Base-by-base conservation (phyloP, 2,113 vertebrate genomes). In the Shinisaurus crocodilurus region DNA sequence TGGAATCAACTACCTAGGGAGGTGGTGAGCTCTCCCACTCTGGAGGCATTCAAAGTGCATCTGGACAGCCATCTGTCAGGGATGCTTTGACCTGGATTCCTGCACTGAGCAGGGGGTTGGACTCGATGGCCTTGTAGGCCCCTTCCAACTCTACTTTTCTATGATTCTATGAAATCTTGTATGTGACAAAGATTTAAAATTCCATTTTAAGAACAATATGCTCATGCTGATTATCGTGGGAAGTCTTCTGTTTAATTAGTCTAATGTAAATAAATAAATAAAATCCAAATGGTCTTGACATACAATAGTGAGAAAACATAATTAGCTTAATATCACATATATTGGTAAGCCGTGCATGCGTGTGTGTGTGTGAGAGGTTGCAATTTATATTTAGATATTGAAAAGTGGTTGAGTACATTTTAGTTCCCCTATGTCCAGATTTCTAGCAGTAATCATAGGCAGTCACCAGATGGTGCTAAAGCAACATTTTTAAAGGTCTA, bases 401-500 rank as follows among this genome's bases (percentile, higher is more conserved):
- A 50, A 29, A 70, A 70, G 13, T 77, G 2, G 27, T 65, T 40
- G n/a, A 50, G 3, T 50, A 29, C 25, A 74, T 15, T 74, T n/a
- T 63, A 27, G 20, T 32, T 63, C 37, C 37, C 1, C 8, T 18
- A 4, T 57, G 3, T 85, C 13, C 34, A 6, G 34, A 80, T 89
- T n/a, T 89, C 1, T 16, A 6, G 82, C 88, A 92, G 25, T 29
- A 85, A 93, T 29, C 70, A 83, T 80, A 43, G 54, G 74, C 9
- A 67, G 45, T 97, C 98, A 97, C 92, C 96, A 98, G 98, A 93
- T 97, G 98, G 98, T 95, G 96, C 96, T 94, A 72, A 93, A 94
- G 95, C 92, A 95, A 94, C 93, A 76, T 5, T 70, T 81, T 93
- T 96, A 32, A 43, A 69, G 6, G 27, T 29, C 50, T 65, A 5